Evolutionary conservation across 2,113 vertebrate genomes (phyloP).

Genomic region (Rostratula benghalensis): DNA sequence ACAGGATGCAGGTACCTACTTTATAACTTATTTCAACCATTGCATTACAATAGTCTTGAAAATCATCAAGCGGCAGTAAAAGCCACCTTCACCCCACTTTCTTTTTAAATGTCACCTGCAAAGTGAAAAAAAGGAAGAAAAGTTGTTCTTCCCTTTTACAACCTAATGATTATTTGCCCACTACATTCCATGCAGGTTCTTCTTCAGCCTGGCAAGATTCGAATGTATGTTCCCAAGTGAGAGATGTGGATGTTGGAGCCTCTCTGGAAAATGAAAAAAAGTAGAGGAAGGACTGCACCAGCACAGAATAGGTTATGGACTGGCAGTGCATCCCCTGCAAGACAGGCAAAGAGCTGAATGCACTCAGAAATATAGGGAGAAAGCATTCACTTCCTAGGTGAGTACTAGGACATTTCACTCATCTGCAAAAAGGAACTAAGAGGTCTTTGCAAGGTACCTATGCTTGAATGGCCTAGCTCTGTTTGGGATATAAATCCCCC

Average conservation of each 20-base stretch:
- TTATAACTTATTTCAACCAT: background rate
- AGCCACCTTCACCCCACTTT: fast-evolving
- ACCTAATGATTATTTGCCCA: background rate
- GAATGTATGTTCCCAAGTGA: background rate
- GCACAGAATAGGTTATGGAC: background rate
- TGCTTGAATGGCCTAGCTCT: background rate
- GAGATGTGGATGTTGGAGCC: background rate
- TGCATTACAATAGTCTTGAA: background rate
- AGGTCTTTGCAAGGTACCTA: background rate
- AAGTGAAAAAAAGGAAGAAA: background rate
- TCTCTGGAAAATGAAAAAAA: background rate
- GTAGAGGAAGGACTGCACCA: background rate
- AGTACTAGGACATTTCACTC: background rate
- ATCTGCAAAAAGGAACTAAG: background rate
- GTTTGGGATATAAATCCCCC: background rate
- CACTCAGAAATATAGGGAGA: background rate
- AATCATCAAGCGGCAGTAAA: background rate
- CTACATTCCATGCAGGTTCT: background rate
- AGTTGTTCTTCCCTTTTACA: background rate
- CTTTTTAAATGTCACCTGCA: background rate
- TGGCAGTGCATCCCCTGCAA: background rate
- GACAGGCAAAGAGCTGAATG: background rate
- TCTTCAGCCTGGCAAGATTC: background rate
- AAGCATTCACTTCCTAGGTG: background rate
- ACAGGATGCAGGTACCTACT: background rate